phyloP scores from a whole-genome alignment of 2,888 invertebrate genomes.

The Lamellibrachia satsuma region DNA sequence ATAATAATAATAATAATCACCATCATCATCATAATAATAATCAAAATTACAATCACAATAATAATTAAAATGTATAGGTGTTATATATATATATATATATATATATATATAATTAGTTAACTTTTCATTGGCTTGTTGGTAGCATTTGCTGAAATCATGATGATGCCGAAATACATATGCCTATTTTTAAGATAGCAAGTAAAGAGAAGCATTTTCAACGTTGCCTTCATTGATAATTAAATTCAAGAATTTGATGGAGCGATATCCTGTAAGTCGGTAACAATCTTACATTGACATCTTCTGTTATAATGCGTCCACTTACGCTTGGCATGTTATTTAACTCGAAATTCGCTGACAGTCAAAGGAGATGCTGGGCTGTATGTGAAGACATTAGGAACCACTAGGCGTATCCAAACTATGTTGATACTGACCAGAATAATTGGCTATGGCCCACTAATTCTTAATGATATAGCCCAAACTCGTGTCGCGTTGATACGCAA shows the following conservation, averaged over 20 bases:
- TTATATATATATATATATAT: neutral
- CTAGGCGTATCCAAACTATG: neutral
- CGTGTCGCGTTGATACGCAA: neutral
- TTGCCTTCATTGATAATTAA: neutral
- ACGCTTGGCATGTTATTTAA: neutral
- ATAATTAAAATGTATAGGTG: no score
- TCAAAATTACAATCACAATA: no score
- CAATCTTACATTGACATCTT: neutral
- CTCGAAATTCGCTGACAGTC: neutral
- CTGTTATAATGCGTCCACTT: neutral
- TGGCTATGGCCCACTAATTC: neutral
- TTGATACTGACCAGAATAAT: neutral
- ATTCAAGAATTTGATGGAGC: neutral
- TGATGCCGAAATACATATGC: no score
- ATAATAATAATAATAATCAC: no score
- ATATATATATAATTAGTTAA: neutral
- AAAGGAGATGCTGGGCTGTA: neutral
- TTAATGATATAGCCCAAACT: neutral
- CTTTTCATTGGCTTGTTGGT: neutral
- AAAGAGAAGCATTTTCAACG: neutral
- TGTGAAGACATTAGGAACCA: neutral
- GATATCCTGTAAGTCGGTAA: neutral
- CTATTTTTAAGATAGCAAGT: no score
- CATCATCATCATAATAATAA: no score
- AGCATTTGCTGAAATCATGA: neutral